Evolutionary conservation across 2,113 vertebrate genomes (phyloP).

Genomic region (Nyctibius bracteatus): DNA sequence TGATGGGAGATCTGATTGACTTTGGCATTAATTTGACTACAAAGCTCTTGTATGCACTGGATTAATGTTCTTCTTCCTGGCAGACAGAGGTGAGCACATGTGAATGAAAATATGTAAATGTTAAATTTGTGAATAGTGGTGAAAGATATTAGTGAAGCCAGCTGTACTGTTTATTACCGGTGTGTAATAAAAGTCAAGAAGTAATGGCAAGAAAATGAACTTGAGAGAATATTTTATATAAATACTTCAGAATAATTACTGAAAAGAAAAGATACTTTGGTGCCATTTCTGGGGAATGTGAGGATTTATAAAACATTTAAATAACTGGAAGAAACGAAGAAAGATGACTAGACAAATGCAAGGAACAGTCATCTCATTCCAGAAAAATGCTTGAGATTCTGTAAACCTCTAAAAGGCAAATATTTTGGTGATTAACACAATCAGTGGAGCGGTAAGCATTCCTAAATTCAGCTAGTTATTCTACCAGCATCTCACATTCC

Average conservation of each 20-base stretch:
- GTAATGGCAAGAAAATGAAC: background rate
- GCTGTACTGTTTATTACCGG: background rate
- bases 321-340: background rate
- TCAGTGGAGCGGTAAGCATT: background rate
- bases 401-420: background rate
- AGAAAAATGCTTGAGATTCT: background rate
- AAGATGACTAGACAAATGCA: background rate
- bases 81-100: background rate
- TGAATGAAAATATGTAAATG: background rate
- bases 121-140: background rate
- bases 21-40: background rate
- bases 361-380: background rate
- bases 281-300: background rate
- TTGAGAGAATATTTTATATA: background rate
- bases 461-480: background rate
- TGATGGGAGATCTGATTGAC: background rate
- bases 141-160: background rate
- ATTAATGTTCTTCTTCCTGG: background rate
- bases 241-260: background rate
- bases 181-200: background rate
- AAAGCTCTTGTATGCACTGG: background rate
- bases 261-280: background rate
- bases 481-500: background rate
- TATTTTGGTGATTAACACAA: background rate
- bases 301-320: background rate